Evolutionary conservation across 2,888 invertebrate genomes (phyloP).

Genomic region (Cryptophagus acutangulus): DNA sequence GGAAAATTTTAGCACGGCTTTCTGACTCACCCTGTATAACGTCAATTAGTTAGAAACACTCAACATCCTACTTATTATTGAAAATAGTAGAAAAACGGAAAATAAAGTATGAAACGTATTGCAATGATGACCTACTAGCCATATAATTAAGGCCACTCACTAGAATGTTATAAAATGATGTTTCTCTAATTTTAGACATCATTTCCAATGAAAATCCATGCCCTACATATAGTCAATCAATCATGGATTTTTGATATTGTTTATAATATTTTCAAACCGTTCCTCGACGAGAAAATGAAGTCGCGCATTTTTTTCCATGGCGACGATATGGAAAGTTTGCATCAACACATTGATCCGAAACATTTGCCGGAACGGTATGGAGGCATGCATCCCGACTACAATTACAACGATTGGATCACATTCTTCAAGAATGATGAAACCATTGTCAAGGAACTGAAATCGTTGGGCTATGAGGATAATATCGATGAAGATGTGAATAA

Average conservation of each 20-base stretch:
- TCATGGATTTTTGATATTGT: slow-evolving; percentile 78
- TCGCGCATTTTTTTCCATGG: slow-evolving; percentile 65
- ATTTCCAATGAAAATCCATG: slow-evolving; percentile 67
- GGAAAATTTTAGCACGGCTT: too few relatives aligned
- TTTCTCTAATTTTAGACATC: slow-evolving; percentile 53
- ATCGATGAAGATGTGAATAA: slow-evolving; percentile 12
- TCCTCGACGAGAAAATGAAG: slow-evolving; percentile 64
- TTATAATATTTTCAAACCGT: slow-evolving; percentile 72
- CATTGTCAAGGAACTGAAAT: slow-evolving; percentile 60
- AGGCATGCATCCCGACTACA: slow-evolving; percentile 63
- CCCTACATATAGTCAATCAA: slow-evolving; percentile 74
- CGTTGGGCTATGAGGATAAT: slow-evolving; percentile 50
- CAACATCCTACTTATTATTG: too few relatives aligned
- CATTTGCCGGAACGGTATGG: slow-evolving; percentile 63
- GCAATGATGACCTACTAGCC: too few relatives aligned
- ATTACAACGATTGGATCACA: slow-evolving; percentile 71
- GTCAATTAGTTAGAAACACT: too few relatives aligned
- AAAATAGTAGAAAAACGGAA: too few relatives aligned
- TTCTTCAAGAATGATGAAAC: slow-evolving; percentile 54
- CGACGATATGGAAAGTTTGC: slow-evolving; percentile 64
- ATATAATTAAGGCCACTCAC: too few relatives aligned
- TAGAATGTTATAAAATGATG: too few relatives aligned
- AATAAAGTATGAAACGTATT: too few relatives aligned
- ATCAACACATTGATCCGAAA: slow-evolving; percentile 66
- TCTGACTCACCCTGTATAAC: too few relatives aligned